Percentiles rank a stretch among this genome's conserved stretches.
Conservation (phyloP, 2,797 vertebrate species). For the Botia almorhae region DNA sequence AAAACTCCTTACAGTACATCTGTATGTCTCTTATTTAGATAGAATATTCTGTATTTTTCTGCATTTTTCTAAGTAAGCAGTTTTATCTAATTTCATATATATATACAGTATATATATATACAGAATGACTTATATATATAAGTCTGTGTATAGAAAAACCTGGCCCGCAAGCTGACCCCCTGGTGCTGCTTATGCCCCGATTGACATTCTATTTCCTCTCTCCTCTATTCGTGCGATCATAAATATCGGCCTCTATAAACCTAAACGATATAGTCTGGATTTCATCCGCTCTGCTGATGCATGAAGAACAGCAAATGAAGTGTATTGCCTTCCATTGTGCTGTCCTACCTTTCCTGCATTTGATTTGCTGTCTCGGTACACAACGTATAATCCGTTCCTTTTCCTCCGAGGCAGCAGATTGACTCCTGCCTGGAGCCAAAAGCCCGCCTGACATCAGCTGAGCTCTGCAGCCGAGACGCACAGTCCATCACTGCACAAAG, state of each 20-base stretch:
- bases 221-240: not conserved
- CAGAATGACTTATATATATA: too few relatives aligned
- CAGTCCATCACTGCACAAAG: conserved; percentile 36
- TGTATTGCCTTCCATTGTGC: conserved; percentile 1
- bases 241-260: not conserved
- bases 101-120: too few relatives aligned
- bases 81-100: too few relatives aligned
- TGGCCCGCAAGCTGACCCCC: not conserved
- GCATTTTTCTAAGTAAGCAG: too few relatives aligned
- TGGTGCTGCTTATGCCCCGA: not conserved
- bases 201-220: not conserved
- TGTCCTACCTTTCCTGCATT: conserved; percentile 6
- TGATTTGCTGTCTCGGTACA: conserved; percentile 28
- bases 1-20: too few relatives aligned
- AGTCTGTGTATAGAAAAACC: too few relatives aligned
- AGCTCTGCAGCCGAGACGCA: conserved; percentile 37
- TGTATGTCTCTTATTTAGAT: too few relatives aligned
- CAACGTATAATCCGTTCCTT: conserved; percentile 26
- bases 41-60: too few relatives aligned
- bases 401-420: conserved; percentile 26
- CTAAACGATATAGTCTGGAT: conserved; percentile 9
- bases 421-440: conserved; percentile 38
- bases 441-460: conserved; percentile 25
- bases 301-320: not conserved
- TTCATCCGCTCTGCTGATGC: not conserved